Conservation (phyloP, 1,140 invertebrate species). For the Atta texana region DNA sequence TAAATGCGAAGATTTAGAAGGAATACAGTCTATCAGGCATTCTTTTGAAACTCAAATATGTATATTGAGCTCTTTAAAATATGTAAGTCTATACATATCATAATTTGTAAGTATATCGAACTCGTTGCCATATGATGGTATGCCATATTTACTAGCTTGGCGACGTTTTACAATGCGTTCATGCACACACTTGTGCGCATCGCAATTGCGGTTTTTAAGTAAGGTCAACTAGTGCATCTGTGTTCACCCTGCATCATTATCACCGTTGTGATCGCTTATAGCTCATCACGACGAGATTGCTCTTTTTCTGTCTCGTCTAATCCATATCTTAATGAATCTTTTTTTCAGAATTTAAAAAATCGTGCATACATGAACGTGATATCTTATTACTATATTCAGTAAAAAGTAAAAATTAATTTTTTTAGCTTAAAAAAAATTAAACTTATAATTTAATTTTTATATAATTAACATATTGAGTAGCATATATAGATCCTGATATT, state of each 20-base stretch:
- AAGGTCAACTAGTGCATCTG: slow-evolving; percentile 78
- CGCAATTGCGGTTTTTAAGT: slow-evolving; percentile 76
- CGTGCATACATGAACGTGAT: too few relatives aligned
- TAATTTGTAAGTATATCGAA: slow-evolving; percentile 68
- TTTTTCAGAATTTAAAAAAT: not conserved
- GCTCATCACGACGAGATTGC: slow-evolving; percentile 17
- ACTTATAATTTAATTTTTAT: not conserved
- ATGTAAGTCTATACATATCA: not conserved
- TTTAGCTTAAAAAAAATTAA: not conserved
- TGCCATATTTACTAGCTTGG: slow-evolving; percentile 30
- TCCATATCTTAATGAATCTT: not conserved
- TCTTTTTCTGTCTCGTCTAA: not conserved
- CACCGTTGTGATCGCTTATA: not conserved
- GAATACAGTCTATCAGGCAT: not conserved
- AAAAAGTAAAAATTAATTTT: not conserved
- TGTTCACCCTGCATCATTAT: slow-evolving; percentile 38
- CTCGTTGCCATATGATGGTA: slow-evolving; percentile 10
- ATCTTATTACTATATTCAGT: not conserved
- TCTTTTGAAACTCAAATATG: not conserved
- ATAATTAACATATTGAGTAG: not conserved
- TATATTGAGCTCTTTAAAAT: slow-evolving; percentile 1
- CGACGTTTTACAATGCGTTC: slow-evolving; percentile 15
- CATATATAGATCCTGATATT: not conserved
- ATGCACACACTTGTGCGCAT: slow-evolving; percentile 10
- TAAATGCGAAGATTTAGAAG: not conserved